phyloP scores from a whole-genome alignment of 92 coral and sea anemone species.

The Zoanthus gigantus region DNA sequence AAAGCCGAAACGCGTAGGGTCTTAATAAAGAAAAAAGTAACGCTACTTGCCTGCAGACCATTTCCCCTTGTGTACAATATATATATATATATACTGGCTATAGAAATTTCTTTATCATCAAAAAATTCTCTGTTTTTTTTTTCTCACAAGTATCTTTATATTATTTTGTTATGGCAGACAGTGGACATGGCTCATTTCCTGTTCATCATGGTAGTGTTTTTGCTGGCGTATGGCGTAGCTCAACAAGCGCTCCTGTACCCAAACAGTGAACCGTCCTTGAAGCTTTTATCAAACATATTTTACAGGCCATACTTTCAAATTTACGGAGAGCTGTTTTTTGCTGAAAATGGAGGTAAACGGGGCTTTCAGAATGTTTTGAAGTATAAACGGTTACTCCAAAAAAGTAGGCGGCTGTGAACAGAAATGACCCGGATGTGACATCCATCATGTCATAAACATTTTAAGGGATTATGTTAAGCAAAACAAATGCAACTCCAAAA shows the following conservation, averaged over 20 bases:
- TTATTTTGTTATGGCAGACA: constrained; percentile 55
- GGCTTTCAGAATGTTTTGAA: background rate
- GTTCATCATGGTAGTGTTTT: constrained; percentile 81
- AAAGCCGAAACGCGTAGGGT: too few relatives aligned
- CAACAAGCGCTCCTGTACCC: constrained; percentile 87
- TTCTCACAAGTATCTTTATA: background rate
- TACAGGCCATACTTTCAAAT: constrained; percentile 89
- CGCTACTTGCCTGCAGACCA: too few relatives aligned
- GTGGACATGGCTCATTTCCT: constrained; percentile 84
- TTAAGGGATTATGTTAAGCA: too few relatives aligned
- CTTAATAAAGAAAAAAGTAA: too few relatives aligned
- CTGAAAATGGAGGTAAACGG: constrained; percentile 41
- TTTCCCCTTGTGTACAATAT: too few relatives aligned
- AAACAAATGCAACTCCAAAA: too few relatives aligned
- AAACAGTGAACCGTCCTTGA: constrained; percentile 68
- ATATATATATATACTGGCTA: too few relatives aligned
- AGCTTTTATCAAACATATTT: constrained; percentile 69
- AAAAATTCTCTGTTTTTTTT: background rate
- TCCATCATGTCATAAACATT: too few relatives aligned
- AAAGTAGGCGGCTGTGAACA: too few relatives aligned
- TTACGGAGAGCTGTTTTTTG: constrained; percentile 85
- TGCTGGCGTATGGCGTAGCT: constrained; percentile 87
- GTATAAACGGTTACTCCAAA: background rate
- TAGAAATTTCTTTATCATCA: too few relatives aligned
- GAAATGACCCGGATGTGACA: too few relatives aligned